Base-by-base conservation (phyloP, 2,888 invertebrate species). In the Saturnia japonica region DNA sequence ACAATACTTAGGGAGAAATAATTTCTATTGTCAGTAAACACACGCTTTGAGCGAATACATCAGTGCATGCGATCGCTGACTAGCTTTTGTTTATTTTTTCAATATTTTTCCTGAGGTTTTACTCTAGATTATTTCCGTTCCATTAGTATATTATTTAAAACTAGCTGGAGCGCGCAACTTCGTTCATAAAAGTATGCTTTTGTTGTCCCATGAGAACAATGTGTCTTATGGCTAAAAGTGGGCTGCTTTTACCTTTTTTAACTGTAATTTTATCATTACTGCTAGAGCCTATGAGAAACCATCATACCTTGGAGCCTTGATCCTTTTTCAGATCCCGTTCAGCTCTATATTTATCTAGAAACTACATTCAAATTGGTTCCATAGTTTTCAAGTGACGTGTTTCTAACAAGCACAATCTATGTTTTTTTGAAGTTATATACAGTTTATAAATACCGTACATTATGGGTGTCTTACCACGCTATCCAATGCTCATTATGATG, bases 11-110 rank as follows among this genome's bases (percentile, higher is more conserved):
- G 85, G 82, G 88, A 86, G 87, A 85, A 90, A 90, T 91, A 86
- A 91, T 91, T 90, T 89, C 89, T 89, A 90, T 90, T 91, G 91
- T 91, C 87, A 85, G 89, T 85, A 86, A 86, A 85, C 83, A 88
- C 82, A 78, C 83, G 86, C 87, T 88, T 88, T 88, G 87, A 87
- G 80, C 82, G 69, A 81, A 81, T 85, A 80, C 80, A 76, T 79
- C 76, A 70, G 66, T 70, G 60, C 73, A 75, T 75, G 77, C 77
- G 74, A 80, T 81, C 78, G 73, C 74, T 77, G 79, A 84, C 81
- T 84, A 79, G 80, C 81, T 74, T 78, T 87, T 87, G 84, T 86
- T 84, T 85, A n/a, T n/a, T n/a, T n/a, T n/a, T n/a, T n/a, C n/a
- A 78, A 76, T 74, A 77, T 77, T 76, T 76, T 75, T 73, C 73